Evolutionary conservation across 2,113 vertebrate species (phyloP).

Genomic region (Lepus timidus): DNA sequence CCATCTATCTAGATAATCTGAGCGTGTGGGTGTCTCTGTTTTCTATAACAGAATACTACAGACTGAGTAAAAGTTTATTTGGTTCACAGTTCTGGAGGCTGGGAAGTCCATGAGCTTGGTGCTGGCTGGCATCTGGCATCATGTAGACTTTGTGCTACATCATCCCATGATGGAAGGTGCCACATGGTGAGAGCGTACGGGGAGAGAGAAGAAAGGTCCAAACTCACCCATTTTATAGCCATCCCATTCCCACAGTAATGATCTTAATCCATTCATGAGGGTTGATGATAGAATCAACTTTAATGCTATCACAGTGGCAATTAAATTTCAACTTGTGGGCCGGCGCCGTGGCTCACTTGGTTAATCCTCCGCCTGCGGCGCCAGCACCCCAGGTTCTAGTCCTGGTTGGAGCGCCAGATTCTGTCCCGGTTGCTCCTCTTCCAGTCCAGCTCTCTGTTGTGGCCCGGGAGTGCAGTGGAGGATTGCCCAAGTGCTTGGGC

Average conservation of each 20-base stretch:
- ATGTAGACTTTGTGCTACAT: not conserved
- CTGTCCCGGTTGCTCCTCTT: no score
- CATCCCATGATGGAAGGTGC: not conserved
- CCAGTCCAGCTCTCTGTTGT: no score
- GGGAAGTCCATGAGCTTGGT: not conserved
- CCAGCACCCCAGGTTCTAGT: no score
- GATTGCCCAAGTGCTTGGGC: no score
- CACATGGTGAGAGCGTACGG: not conserved
- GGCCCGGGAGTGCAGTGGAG: no score
- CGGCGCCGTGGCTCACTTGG: no score
- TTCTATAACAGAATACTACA: not conserved
- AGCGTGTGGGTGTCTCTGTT: slow-evolving; percentile 13
- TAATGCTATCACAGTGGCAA: not conserved
- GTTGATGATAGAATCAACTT: not conserved
- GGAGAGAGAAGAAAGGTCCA: not conserved
- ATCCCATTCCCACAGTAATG: not conserved
- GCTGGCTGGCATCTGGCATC: not conserved
- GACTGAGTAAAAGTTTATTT: not conserved
- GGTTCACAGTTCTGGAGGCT: not conserved
- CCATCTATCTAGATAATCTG: slow-evolving; percentile 45
- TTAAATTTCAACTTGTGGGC: not conserved
- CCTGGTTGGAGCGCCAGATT: no score
- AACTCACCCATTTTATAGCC: not conserved
- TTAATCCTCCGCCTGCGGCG: no score
- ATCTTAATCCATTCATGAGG: not conserved